These are phyloP conservation scores for Python bivittatus DNA, from an alignment of 2,113 vertebrate species.

Conservation along the genomic window DNA sequence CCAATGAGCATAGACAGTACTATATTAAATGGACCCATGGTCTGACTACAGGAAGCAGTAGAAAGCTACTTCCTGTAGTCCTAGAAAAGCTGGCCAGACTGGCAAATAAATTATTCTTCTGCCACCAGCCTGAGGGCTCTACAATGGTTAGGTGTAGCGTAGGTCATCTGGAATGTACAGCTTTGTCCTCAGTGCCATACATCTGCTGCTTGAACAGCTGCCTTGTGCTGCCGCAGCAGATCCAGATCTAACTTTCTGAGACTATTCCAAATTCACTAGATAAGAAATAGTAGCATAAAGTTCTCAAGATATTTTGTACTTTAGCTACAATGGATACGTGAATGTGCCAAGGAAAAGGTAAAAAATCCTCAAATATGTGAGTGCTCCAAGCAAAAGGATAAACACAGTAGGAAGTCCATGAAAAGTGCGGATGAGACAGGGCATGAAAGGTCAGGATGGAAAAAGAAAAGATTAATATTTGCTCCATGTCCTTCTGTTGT, in stretches of 20 bases:
- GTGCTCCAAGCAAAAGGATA: slow-evolving; percentile 40
- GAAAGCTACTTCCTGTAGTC: neutral
- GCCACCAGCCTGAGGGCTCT: neutral
- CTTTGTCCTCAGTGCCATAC: neutral
- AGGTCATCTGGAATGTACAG: neutral
- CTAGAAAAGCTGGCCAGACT: neutral
- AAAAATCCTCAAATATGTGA: slow-evolving; percentile 39
- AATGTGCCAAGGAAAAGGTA: slow-evolving; percentile 4
- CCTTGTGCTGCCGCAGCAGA: neutral
- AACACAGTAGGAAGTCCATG: slow-evolving; percentile 59
- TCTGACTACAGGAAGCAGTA: neutral
- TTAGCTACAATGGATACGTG: slow-evolving; percentile 11
- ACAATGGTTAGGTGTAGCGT: neutral
- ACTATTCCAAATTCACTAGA: slow-evolving; percentile 1
- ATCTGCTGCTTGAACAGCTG: neutral
- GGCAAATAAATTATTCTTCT: neutral
- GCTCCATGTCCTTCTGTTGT: slow-evolving; percentile 72
- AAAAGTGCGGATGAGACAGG: slow-evolving; percentile 48
- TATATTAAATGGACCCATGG: neutral
- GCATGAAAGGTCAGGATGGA: slow-evolving; percentile 78
- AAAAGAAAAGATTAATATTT: slow-evolving; percentile 79
- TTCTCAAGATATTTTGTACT: neutral
- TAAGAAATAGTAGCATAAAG: neutral
- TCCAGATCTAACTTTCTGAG: neutral
- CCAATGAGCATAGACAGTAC: neutral